phyloP scores from a whole-genome alignment of 2,888 invertebrate species.

The Apoda limacodes region DNA sequence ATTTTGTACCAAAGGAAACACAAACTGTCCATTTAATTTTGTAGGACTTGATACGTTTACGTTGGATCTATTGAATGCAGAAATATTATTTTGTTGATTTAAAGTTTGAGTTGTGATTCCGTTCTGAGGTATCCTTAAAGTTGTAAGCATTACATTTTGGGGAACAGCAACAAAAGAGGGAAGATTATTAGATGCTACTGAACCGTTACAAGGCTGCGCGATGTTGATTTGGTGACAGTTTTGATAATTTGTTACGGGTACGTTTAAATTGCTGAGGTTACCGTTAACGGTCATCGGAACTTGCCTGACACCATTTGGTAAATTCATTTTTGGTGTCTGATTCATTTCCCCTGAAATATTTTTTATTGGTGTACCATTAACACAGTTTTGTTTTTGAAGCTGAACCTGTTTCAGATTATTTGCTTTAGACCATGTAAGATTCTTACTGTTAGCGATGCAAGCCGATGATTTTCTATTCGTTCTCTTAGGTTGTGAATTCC shows the following conservation, averaged over 20 bases:
- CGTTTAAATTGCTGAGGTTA: constrained; percentile 44
- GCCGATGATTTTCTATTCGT: constrained; percentile 59
- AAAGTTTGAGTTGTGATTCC: constrained; percentile 47
- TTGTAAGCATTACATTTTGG: constrained; percentile 68
- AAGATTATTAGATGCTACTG: constrained; percentile 48
- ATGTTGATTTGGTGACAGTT: constrained; percentile 59
- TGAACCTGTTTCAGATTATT: constrained; percentile 59
- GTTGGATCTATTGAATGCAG: constrained; percentile 46
- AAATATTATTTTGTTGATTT: constrained; percentile 48
- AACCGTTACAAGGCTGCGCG: constrained; percentile 48
- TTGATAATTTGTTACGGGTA: constrained; percentile 50
- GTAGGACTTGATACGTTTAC: constrained; percentile 59
- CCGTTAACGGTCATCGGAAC: constrained; percentile 51
- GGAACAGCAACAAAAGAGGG: constrained; percentile 61
- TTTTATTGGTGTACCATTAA: constrained; percentile 30
- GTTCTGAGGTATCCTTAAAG: constrained; percentile 68
- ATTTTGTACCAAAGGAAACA: constrained; percentile 73
- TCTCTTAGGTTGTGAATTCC: constrained; percentile 37
- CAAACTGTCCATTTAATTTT: constrained; percentile 64
- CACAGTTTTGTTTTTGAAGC: constrained; percentile 52
- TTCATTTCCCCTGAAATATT: constrained; percentile 38
- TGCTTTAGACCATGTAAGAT: constrained; percentile 60
- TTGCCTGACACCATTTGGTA: constrained; percentile 53
- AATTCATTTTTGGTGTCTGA: constrained; percentile 51
- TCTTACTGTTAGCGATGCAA: constrained; percentile 60